phyloP scores from a whole-genome alignment of 1,140 invertebrate genomes.

The Heliothis virescens region DNA sequence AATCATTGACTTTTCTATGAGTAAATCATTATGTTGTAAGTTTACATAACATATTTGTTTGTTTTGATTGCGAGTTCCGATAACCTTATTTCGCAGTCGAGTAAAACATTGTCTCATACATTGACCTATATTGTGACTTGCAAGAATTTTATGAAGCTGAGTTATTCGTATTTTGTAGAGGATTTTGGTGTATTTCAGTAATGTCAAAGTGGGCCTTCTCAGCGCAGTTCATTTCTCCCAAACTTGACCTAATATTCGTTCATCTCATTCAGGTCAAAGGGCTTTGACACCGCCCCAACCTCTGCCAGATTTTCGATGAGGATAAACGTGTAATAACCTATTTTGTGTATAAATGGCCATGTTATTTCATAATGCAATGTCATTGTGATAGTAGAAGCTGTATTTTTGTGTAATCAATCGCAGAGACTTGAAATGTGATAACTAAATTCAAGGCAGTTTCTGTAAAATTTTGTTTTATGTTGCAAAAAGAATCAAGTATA shows the following conservation, averaged over 20 bases:
- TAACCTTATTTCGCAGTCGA: background rate
- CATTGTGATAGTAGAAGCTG: background rate
- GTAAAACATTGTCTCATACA: no score
- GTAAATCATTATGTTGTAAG: background rate
- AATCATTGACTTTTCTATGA: background rate
- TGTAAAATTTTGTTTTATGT: background rate
- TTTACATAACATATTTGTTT: conserved; percentile 17
- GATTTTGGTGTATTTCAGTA: background rate
- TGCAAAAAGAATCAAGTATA: conserved; percentile 1
- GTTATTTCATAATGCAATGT: conserved; percentile 4
- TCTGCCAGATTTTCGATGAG: background rate
- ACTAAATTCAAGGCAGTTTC: conserved; percentile 11
- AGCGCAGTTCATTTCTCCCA: background rate
- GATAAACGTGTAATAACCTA: background rate
- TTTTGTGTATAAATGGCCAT: background rate
- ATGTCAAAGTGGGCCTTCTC: no score
- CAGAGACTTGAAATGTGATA: background rate
- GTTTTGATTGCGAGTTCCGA: conserved; percentile 6
- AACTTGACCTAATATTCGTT: conserved; percentile 1
- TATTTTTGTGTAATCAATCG: conserved; percentile 21
- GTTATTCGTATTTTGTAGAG: background rate
- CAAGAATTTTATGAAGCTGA: no score
- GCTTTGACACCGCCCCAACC: conserved; percentile 2
- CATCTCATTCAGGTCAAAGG: conserved; percentile 1
- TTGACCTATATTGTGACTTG: no score